Percentiles rank a stretch among this genome's conserved stretches.
Conservation (phyloP, 2,888 invertebrate species). For the Phymatocera aterrima region DNA sequence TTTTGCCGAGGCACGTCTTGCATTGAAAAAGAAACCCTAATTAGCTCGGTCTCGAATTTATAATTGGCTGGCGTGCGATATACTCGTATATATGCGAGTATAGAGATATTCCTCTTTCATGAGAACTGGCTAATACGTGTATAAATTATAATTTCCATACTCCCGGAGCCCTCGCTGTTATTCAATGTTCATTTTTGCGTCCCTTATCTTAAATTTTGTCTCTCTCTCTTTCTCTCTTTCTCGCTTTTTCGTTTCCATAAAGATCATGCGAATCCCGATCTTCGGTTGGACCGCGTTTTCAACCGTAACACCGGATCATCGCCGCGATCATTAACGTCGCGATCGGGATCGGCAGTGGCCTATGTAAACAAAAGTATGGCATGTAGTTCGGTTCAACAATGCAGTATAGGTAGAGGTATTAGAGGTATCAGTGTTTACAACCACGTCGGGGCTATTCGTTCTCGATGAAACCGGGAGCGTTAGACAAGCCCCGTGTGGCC, state of each 20-base stretch:
- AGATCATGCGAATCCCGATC: background rate
- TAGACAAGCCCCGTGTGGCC: conserved; percentile 22
- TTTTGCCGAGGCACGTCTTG: conserved; percentile 24
- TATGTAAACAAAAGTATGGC: conserved; percentile 12
- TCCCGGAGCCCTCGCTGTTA: background rate
- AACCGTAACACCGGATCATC: background rate
- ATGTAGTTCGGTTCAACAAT: no score
- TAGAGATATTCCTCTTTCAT: background rate
- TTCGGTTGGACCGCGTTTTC: background rate
- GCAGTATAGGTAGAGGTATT: no score
- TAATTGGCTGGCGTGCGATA: conserved; percentile 13
- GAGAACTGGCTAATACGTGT: background rate
- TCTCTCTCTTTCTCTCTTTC: background rate
- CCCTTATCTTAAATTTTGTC: no score
- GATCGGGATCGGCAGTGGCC: background rate
- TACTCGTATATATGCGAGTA: background rate
- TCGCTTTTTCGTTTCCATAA: no score
- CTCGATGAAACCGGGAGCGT: conserved; percentile 18
- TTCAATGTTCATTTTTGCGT: background rate
- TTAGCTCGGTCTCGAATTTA: conserved; percentile 24
- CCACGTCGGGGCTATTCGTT: conserved; percentile 33
- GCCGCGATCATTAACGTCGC: no score
- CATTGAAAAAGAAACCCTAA: conserved; percentile 35
- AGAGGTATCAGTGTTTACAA: conserved; percentile 38
- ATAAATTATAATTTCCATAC: background rate